These are phyloP conservation scores for Macquaria australasica DNA, from an alignment of 2,113 vertebrate genomes.

Conservation along the genomic window DNA sequence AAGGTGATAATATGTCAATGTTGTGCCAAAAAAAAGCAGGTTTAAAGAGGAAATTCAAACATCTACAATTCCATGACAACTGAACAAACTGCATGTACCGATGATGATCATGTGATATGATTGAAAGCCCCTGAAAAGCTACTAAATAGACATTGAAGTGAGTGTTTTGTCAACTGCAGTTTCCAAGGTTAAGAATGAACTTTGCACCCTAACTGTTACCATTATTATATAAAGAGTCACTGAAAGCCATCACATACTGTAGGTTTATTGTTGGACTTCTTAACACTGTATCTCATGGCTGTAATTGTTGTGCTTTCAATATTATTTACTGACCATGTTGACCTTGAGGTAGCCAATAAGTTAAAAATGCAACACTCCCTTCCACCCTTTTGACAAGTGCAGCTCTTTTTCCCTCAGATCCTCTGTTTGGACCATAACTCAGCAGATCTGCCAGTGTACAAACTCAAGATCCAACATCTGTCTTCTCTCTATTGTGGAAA, in stretches of 20 bases:
- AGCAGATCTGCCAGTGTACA: slow-evolving; percentile 60
- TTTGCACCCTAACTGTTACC: background rate
- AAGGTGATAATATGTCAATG: background rate
- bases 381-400: slow-evolving; percentile 47
- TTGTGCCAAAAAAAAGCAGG: too few relatives aligned
- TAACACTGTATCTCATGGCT: slow-evolving; percentile 1
- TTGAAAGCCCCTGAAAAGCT: background rate
- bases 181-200: slow-evolving; percentile 14
- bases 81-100: background rate
- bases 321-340: slow-evolving; percentile 49
- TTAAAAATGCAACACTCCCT: slow-evolving; percentile 35
- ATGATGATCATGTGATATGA: background rate
- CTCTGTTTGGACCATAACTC: slow-evolving; percentile 50
- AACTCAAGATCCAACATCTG: slow-evolving; percentile 75
- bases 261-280: background rate
- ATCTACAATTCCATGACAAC: background rate
- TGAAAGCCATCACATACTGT: background rate
- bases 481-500: slow-evolving; percentile 68
- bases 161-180: background rate
- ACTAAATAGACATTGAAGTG: background rate
- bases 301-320: slow-evolving; percentile 21
- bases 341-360: slow-evolving; percentile 50
- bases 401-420: slow-evolving; percentile 23
- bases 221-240: background rate
- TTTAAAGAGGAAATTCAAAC: background rate